Evolutionary conservation across 1,140 invertebrate genomes (phyloP), one percentile per base, ranked within the genome.

Genomic region (Diploscapter pachys): DNA sequence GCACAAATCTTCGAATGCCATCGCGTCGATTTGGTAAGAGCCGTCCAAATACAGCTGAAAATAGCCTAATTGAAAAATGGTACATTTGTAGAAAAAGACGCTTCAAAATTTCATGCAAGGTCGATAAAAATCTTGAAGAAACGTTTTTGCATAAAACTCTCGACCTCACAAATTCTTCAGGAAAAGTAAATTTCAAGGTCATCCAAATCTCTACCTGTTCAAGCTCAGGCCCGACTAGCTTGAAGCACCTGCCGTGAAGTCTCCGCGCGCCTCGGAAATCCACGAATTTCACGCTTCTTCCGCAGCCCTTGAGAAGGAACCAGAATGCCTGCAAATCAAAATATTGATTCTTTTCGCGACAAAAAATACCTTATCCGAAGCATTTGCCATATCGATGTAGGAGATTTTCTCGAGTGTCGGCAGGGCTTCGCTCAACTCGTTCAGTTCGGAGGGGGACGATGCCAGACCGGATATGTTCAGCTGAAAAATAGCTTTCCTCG

Each of bases 1-100:
- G 64, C 83, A 85, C 50, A 85, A 63, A 13, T 85, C 83, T 72
- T 85, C 83, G 59, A 85, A 80, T 50, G 83, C 76, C 71, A 83
- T 73, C 48, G 80, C 77, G 57, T 81, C 80, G 3, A 85, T 63
- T 55, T 67, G 70, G 2, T 56, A 53, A 53, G 82, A 85, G 2
- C 83, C 84, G 62, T 85, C 83, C 68, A 85, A 65, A 4, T 80
- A 66, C n/a, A 84, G 55, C 81, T 81, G 13, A 63, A 80, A 64
- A 31, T 31, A 1, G 2, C 31, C 1, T 31, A 31, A 31, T 31
- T 31, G 31, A 31, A 31, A 31, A 31, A 31, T 31, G 1, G 31
- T 31, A 31, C 1, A 31, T 31, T 31, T 31, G 31, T 31, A 31
- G 31, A 31, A 31, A 31, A 31, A 1, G 31, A 31, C 0, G 31